Conservation (phyloP, 2,888 invertebrate species). For the Dasypogon diadema region DNA sequence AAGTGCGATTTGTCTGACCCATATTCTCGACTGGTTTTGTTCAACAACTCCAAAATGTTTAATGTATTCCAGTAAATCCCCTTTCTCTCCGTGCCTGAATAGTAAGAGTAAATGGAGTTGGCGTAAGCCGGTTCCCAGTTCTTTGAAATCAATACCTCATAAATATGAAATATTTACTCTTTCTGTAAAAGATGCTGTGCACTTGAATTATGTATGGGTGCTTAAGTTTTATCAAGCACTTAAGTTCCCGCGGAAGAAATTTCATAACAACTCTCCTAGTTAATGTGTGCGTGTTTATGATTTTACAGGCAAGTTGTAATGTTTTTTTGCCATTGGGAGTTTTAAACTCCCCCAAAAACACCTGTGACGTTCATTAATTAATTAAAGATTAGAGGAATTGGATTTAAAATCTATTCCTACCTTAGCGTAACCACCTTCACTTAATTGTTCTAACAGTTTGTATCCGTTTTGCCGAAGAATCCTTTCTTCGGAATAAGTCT, state of each 20-base stretch:
- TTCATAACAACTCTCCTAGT: conserved; percentile 83
- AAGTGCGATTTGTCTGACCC: conserved; percentile 77
- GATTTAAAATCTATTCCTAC: conserved; percentile 64
- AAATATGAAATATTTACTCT: conserved; percentile 80
- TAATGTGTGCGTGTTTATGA: conserved; percentile 79
- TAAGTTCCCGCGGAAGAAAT: conserved; percentile 86
- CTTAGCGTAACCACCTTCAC: conserved; percentile 83
- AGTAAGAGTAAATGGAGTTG: not conserved
- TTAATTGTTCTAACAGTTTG: conserved; percentile 75
- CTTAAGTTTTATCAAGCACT: conserved; percentile 79
- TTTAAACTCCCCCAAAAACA: conserved; percentile 56
- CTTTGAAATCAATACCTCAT: conserved; percentile 70
- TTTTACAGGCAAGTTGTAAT: conserved; percentile 77
- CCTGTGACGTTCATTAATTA: too few relatives aligned
- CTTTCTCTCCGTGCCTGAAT: conserved; percentile 76
- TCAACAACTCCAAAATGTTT: conserved; percentile 76
- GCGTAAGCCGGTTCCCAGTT: too few relatives aligned
- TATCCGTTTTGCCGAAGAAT: conserved; percentile 75
- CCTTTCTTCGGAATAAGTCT: conserved; percentile 73
- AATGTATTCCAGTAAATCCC: conserved; percentile 81
- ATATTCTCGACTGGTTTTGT: conserved; percentile 61
- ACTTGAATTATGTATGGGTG: conserved; percentile 85
- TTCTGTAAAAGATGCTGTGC: conserved; percentile 79
- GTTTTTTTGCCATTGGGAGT: conserved; percentile 55
- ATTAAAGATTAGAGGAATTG: not conserved